Evolutionary conservation across 1,140 invertebrate genomes (phyloP), one percentile per base, ranked within the genome.

Genomic region (Varroa destructor): DNA sequence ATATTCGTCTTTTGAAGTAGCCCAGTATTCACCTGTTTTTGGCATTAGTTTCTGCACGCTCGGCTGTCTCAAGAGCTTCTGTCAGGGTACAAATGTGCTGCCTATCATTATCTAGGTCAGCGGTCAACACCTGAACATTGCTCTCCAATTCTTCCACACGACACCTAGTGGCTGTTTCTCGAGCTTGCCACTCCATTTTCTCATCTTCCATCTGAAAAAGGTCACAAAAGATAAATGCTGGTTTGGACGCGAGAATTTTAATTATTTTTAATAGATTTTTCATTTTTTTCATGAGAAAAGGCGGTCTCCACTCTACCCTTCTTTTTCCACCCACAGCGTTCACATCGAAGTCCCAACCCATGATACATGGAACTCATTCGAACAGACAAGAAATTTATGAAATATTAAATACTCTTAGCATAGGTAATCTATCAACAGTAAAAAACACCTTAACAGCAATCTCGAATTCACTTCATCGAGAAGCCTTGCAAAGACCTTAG

Each of bases 151-250:
- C 37, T 40, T 67, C 61, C 10, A 67, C 46, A 4, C 61, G 61
- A 37, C 14, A 67, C 37, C 14, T 40, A 12, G 46, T 67, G 40
- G 12, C 46, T 5, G 12, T 40, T 8, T 67, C 14, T 5, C 10
- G 40, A 40, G 14, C 12, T n/a, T 36, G 61, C 40, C 40, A 40
- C 61, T n/a, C 14, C 36, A 12, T 40, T 8, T 46, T 67, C 61
- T 67, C 61, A 43, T 12, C 61, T 40, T 67, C 61, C 61, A 67
- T 12, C 61, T 67, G 61, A 1, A 67, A 25, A n/a, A 10, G 42
- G 4, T 40, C 57, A 42, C 36, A 12, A n/a, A n/a, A n/a, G 55
- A 12, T n/a, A n/a, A n/a, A n/a, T 56, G 55, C 10, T 12, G 10
- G 55, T 56, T 0, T 12, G 10, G 55, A 56, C 55, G 55, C 10